Base-by-base conservation (phyloP, 2,113 vertebrate genomes). In the Triplophysa rosa region DNA sequence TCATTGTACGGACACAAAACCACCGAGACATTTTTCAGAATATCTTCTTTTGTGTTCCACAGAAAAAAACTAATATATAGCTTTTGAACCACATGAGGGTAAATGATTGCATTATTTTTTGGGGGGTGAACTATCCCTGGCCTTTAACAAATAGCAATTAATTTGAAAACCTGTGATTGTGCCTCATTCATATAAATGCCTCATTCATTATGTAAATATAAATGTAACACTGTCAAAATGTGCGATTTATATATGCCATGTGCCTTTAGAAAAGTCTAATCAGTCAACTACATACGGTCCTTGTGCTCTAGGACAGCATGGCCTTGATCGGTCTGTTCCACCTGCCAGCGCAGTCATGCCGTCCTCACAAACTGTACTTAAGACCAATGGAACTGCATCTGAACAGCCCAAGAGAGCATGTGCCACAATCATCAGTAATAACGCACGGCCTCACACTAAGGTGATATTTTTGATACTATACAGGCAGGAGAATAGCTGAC, bases 301-400 rank as follows among this genome's bases (percentile, higher is more conserved):
- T 29, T 37, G 49, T 81, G 47, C 65, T 76, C 80, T 82, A 54
- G 77, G 64, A 58, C 71, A 80, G 52, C n/a, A 33, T 77, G 78
- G 58, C 82, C 84, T 87, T 81, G 80, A 82, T 69, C 68, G 17
- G n/a, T 68, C 78, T 83, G 64, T 13, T 26, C 65, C 61, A 68
- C 63, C 40, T 73, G 82, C 80, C 76, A 76, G 66, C 80, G 61
- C 24, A 80, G 81, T 87, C 88, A 88, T 67, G 40, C 71, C 87
- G 85, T 80, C 45, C 59, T 64, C 8, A 45, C 68, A 79, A 63
- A 80, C 19, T 64, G 7, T 71, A 65, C 45, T 2, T 63, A 69
- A 77, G 13, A 68, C 77, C 66, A 67, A 40, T 63, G 26, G 33
- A 62, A 67, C 67, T 29, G 67, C 37, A 29, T 19, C 40, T 74